These are phyloP conservation scores for Notiomystis cincta DNA, from an alignment of 2,113 vertebrate genomes.

Conservation along the genomic window DNA sequence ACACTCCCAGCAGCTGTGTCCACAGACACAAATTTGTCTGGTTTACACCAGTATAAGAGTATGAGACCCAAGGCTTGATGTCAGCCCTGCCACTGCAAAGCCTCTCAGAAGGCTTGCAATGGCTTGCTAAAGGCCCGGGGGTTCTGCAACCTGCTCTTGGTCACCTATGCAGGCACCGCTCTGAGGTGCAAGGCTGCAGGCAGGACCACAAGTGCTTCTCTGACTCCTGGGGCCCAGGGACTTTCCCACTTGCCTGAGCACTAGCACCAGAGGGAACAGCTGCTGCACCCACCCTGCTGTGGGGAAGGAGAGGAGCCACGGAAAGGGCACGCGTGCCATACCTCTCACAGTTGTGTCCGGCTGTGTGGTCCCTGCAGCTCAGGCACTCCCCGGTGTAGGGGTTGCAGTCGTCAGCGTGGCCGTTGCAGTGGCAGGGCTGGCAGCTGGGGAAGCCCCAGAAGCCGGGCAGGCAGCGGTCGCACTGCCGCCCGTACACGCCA, in stretches of 20 bases:
- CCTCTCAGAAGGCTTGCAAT: neutral
- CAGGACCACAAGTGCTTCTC: neutral
- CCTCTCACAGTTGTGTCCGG: conserved; percentile 89
- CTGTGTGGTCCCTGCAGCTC: conserved; percentile 83
- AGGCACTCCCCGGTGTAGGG: conserved; percentile 80
- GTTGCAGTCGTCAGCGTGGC: conserved; percentile 84
- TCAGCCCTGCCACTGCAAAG: neutral
- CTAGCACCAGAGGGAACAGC: neutral
- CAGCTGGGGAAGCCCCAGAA: conserved; percentile 94
- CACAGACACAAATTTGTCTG: neutral
- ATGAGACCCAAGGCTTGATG: neutral
- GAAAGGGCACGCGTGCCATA: rapidly evolving
- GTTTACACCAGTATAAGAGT: neutral
- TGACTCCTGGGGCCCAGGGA: neutral
- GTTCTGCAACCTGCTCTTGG: rapidly evolving
- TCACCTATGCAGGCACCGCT: neutral
- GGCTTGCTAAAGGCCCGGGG: neutral
- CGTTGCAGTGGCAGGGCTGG: conserved; percentile 87
- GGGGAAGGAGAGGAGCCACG: neutral
- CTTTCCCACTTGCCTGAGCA: neutral
- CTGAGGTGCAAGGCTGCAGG: rapidly evolving
- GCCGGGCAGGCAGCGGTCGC: conserved; percentile 86
- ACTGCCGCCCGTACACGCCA: conserved; percentile 82
- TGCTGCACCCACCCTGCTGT: rapidly evolving
- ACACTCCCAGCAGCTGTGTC: neutral